Evolutionary conservation across 1,140 invertebrate species (phyloP), one percentile per base, ranked within the genome.

Genomic region (Hydropsyche tenuis): DNA sequence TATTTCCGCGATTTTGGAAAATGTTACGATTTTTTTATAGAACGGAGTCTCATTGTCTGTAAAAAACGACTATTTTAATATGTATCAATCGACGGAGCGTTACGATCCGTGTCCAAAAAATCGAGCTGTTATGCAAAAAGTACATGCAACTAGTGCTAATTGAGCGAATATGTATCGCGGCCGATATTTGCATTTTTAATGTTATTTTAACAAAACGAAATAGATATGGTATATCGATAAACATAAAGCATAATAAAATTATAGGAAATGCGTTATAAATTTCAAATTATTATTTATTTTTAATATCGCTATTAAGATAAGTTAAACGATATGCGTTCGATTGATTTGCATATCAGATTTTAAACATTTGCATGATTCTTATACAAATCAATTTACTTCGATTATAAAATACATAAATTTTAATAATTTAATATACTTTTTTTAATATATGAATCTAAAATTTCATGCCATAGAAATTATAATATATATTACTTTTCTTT

Each of bases 21-120:
- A 53, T 53, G 48, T 18, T 53, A 53, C 16, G 48, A 18, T 53
- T 53, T 53, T 53, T 53, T 48, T 48, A 18, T 18, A 20, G 9
- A 18, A 37, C 3, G 1, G 16, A 7, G 48, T 18, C 18, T 53
- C 48, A 53, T 20, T 53, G 7, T 53, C 48, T 20, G 20, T 53
- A 6, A 53, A 18, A 14, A 53, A 20, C 1, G 9, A 53, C 48
- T 20, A 20, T 7, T 53, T 53, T 53, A 53, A 53, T 20, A 53
- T 53, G 48, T 53, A 53, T 53, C 48, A 53, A 53, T 53, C 48
- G 48, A 18, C 48, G 48, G 18, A 53, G 48, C 48, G 48, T 53
- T 53, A 53, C 48, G 16, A 53, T 18, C 20, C 48, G 5, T 16
- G 20, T 18, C 16, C 16, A 20, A 53, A 53, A 18, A 18, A n/a